A percentile compares a stretch with the other conserved stretches of the same genome.
These are phyloP conservation scores for Pseudachorutes palmiensis DNA, from an alignment of 1,140 invertebrate species.

Conservation along the genomic window DNA sequence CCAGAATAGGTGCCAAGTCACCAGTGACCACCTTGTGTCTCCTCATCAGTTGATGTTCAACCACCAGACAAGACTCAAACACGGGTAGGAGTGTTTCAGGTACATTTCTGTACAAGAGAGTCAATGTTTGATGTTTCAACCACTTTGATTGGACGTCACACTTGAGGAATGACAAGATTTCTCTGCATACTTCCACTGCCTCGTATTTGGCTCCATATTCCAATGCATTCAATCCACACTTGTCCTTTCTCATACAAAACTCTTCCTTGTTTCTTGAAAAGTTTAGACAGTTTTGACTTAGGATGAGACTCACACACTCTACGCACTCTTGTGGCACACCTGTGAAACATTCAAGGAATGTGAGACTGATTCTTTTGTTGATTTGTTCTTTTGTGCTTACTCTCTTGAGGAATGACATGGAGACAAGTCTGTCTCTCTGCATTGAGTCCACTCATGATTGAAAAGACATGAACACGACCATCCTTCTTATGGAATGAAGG, in stretches of 20 bases:
- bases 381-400: not conserved
- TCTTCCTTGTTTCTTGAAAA: not conserved
- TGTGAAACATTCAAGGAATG: not conserved
- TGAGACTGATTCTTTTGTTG: not conserved
- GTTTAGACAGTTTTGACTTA: not conserved
- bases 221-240: not conserved
- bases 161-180: not conserved
- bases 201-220: not conserved
- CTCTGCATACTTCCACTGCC: not conserved
- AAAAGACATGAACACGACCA: not conserved
- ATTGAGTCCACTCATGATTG: not conserved
- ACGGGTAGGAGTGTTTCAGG: not conserved
- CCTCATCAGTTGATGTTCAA: not conserved
- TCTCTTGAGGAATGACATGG: not conserved
- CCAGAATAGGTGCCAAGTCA: not conserved
- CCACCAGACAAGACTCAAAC: not conserved
- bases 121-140: not conserved
- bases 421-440: not conserved
- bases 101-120: not conserved
- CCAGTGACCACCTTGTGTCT: not conserved
- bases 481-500: too few species aligned
- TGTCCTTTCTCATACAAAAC: not conserved
- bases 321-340: not conserved
- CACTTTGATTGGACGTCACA: not conserved
- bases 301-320: not conserved